A percentile compares a stretch with the other conserved stretches of the same genome.
Evolutionary conservation across 30 jellyfish, hydroid and myxozoan genomes (phyloP).

Genomic region (Nemopilema nomurai): DNA sequence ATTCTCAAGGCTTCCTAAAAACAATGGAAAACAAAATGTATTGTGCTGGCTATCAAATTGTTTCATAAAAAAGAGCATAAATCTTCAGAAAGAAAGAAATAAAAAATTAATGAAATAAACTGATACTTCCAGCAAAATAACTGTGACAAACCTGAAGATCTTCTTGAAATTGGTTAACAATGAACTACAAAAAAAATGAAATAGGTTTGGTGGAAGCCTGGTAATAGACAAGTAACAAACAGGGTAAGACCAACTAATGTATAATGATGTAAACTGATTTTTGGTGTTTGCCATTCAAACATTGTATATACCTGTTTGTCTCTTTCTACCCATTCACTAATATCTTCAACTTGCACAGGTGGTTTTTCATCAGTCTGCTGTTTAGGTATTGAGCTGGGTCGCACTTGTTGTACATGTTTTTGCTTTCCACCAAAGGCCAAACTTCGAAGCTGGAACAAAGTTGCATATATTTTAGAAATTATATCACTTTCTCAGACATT

Average conservation of each 20-base stretch:
- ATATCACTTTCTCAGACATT: neutral
- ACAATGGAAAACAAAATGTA: neutral
- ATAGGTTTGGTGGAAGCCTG: too few relatives aligned
- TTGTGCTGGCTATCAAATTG: neutral
- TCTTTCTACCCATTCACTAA: conserved; percentile 30
- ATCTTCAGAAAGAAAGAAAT: too few relatives aligned
- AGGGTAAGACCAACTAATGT: too few relatives aligned
- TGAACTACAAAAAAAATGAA: conserved; percentile 42
- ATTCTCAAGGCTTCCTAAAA: conserved; percentile 60
- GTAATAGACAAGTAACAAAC: too few relatives aligned
- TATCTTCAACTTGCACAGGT: neutral
- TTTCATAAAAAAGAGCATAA: too few relatives aligned
- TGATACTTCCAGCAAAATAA: too few relatives aligned
- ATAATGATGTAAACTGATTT: too few relatives aligned
- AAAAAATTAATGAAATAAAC: too few relatives aligned
- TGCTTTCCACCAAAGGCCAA: conserved; percentile 75
- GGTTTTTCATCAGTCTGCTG: conserved; percentile 31
- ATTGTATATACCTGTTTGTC: conserved; percentile 44
- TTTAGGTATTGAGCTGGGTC: neutral
- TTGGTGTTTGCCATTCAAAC: neutral
- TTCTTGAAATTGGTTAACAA: conserved; percentile 70
- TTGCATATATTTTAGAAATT: neutral
- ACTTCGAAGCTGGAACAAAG: conserved; percentile 47
- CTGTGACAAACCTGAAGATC: conserved; percentile 47
- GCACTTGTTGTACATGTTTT: neutral